Base-by-base conservation (phyloP, 2,888 invertebrate species). In the Blastobasis lacticolella region DNA sequence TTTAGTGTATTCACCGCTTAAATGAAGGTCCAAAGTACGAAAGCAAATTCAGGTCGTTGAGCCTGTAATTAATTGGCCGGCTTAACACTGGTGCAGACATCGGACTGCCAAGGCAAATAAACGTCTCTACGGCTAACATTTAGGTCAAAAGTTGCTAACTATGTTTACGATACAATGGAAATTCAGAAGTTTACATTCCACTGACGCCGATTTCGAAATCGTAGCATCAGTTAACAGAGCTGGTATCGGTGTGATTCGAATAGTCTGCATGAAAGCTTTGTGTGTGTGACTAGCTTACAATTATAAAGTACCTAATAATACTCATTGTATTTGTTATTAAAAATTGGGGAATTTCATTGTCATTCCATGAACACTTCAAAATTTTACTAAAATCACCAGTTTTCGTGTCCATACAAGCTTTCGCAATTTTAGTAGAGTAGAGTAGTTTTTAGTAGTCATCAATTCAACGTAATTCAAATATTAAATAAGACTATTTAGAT, bases 21-120 rank as follows among this genome's bases (percentile, higher is more conserved):
- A 23, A 23, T 23, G 23, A 23, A 23, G 23, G 23, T 23, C 23
- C 23, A 23, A 23, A 23, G 23, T 23, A 23, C 23, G 23, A 61
- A 52, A 57, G 63, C 55, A 62, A 64, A 67, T 59, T 61, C 60
- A 60, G 60, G 53, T 58, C 50, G 64, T 59, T 62, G 57, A 60
- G 54, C 60, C 57, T 52, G 59, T 64, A 73, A 68, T 72, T 64
- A 64, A 68, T 61, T 60, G 64, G 59, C 64, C 60, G 62, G 60
- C 49, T 61, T 54, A 51, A 50, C 44, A 44, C 48, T 51, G 50
- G 53, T 51, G 45, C 51, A 51, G 46, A 49, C 53, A 49, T 46
- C 43, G 50, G 43, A 10, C 42, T 50, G 46, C 48, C 48, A 46
- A 55, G 53, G 59, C 55, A 67, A 67, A 67, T 59, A 64, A 50